Evolutionary conservation across 2,888 invertebrate genomes (phyloP), one percentile per base, ranked within the genome.

Genomic region (Meliscaeva auricollis): DNA sequence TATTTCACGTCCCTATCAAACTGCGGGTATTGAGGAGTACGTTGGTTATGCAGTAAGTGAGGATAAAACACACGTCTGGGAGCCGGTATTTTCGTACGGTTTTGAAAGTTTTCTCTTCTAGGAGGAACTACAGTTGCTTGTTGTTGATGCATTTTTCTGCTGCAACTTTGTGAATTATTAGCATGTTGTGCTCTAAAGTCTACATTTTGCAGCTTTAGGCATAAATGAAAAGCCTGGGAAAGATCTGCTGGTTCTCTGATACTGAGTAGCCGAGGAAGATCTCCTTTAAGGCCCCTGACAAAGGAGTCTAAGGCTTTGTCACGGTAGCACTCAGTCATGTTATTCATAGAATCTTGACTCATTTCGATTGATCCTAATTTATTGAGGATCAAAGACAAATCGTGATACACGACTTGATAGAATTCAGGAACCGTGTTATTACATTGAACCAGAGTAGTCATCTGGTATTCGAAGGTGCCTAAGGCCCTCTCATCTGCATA

Each of bases 351-450:
- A 30, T 52, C 26, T 30, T 3, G 26, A 13, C 52, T 20, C 1
- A 52, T 30, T 13, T 52, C n/a, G n/a, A n/a, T n/a, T n/a, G 54
- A n/a, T n/a, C n/a, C n/a, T 13, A 54, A 26, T 30, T 54, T 54
- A n/a, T 32, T 54, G 3, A 54, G 2, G 1, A 54, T 30, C 2
- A 54, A 15, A 3, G 32, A 54, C 15, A 54, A 9, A 32, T 54
- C 8, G 2, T 30, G 15, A 30, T 54, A 54, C 3, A 54, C 54
- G 2, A 15, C 13, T 15, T 54, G 30, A 8, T 54, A 54, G 15
- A 54, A 54, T n/a, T 54, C 54, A 8, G 30, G 54, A 26, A 15
- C 15, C 32, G 54, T 32, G 3, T n/a, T 13, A 8, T 54, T 30
- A 8, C 30, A n/a, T 54, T 54, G 54, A 1, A 32, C 15, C 0